Conservation (phyloP, 2,113 vertebrate species). For the Marcusenius ussheri region DNA sequence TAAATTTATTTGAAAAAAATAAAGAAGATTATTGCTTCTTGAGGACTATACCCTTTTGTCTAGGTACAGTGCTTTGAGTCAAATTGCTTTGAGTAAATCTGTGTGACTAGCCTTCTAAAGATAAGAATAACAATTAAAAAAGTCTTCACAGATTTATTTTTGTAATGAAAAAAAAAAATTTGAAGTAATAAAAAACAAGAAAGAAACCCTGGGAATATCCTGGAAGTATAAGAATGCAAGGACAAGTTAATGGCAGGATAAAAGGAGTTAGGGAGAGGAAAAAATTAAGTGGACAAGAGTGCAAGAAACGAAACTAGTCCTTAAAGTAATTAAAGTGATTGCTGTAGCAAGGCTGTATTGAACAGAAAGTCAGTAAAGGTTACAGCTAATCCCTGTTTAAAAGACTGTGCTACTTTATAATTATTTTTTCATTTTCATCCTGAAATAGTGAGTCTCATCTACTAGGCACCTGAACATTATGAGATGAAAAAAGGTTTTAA, state of each 20-base stretch:
- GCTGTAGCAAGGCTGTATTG: not conserved
- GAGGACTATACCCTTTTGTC: slow-evolving; percentile 28
- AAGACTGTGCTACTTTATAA: not conserved
- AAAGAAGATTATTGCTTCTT: slow-evolving; percentile 43
- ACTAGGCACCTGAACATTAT: no score
- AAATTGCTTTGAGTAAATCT: slow-evolving; percentile 35
- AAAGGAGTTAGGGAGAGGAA: slow-evolving; percentile 36
- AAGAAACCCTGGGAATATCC: slow-evolving; percentile 15
- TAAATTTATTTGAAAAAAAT: slow-evolving; percentile 31
- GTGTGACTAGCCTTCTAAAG: slow-evolving; percentile 56
- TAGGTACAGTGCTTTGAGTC: slow-evolving; percentile 33
- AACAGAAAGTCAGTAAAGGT: not conserved
- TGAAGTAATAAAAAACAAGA: slow-evolving; percentile 38
- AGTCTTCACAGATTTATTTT: slow-evolving; percentile 35
- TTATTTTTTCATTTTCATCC: not conserved
- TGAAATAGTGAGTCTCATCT: not conserved
- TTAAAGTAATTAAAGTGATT: slow-evolving; percentile 18
- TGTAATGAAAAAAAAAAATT: slow-evolving; percentile 55
- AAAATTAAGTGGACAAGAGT: slow-evolving; percentile 24
- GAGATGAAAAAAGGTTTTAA: no score
- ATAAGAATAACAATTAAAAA: slow-evolving; percentile 46
- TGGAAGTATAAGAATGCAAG: slow-evolving; percentile 20
- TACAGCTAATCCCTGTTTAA: not conserved
- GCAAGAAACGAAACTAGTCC: slow-evolving; percentile 39
- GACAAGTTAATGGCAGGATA: slow-evolving; percentile 9